Evolutionary conservation across 2,797 vertebrate species (phyloP).

Genomic region (Dipus sagitta): DNA sequence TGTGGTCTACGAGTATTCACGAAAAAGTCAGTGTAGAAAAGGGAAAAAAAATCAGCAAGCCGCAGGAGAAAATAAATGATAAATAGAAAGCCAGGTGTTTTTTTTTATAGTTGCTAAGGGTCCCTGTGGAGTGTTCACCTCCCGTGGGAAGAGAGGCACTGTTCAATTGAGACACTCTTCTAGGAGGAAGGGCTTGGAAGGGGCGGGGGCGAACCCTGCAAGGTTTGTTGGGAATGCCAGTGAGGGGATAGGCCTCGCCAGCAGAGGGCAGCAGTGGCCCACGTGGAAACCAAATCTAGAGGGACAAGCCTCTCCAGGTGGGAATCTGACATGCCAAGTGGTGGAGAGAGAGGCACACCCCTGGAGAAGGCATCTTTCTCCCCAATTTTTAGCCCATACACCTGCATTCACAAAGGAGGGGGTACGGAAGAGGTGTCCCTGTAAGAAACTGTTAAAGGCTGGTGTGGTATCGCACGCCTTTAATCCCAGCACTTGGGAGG

Average conservation of each 20-base stretch:
- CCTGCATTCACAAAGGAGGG: neutral
- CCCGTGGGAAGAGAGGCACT: neutral
- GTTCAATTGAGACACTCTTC: neutral
- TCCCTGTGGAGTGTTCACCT: neutral
- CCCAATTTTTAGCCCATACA: neutral
- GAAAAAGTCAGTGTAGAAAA: slow-evolving; percentile 23
- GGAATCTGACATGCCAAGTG: too few relatives aligned
- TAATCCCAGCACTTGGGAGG: too few relatives aligned
- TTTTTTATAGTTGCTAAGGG: neutral
- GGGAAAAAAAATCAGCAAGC: neutral
- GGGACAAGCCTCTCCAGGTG: accelerated
- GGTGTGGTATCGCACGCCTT: too few relatives aligned
- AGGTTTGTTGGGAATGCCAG: neutral
- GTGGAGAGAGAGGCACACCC: neutral
- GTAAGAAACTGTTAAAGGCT: neutral
- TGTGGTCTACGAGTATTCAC: neutral
- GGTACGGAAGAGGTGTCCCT: neutral
- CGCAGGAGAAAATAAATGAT: neutral
- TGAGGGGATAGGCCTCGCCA: neutral
- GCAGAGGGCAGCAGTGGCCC: slow-evolving; percentile 68
- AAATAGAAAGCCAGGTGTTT: neutral
- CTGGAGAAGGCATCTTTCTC: neutral
- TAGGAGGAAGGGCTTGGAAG: neutral
- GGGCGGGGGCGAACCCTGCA: neutral
- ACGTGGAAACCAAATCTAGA: neutral